Base-by-base conservation (phyloP, 2,797 vertebrate genomes). In the Rousettus madagascariensis region DNA sequence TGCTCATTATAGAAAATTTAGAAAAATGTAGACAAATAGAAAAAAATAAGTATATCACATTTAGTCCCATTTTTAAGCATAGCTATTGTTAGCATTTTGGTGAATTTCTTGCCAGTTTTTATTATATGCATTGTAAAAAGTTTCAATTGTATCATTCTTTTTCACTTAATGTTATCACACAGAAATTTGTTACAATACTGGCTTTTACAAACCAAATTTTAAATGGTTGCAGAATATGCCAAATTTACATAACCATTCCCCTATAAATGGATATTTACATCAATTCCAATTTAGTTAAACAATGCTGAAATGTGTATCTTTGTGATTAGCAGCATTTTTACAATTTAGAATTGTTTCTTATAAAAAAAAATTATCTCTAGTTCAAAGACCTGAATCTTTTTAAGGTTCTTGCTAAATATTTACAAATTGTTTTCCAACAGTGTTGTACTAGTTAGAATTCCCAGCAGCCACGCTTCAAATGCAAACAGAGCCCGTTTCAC, bases 351-450 rank as follows among this genome's bases (percentile, higher is more conserved):
- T 63, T 92, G 74, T 90, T 83, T 82, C 41, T 61, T 89, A 19
- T 43, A 93, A 84, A 92, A 75, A 83, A 75, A 83, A 75, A 59
- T 65, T 28, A 75, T 66, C 69, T 19, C 53, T 86, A 75, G 43
- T 95, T 96, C 90, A 96, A 86, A 92, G 88, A 57, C 65, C 55
- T 71, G 75, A 74, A 43, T 92, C 68, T 90, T 88, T 95, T 59
- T 33, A 83, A 88, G 65, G 28, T 63, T 95, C 92, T 94, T 75
- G 74, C 49, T 96, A 97, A 96, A 95, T 96, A 96, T 95, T 97
- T 97, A 97, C 68, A 80, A 95, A 95, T 75, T 92, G 78, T 96
- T 97, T 97, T 86, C 82, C 49, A 92, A 86, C 72, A 55, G 49
- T 71, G 80, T 61, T 36, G 9, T 24, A 75, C 94, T 77, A 41